These are phyloP conservation scores for Avahi laniger DNA, from an alignment of 2,797 vertebrate species.

Conservation along the genomic window DNA sequence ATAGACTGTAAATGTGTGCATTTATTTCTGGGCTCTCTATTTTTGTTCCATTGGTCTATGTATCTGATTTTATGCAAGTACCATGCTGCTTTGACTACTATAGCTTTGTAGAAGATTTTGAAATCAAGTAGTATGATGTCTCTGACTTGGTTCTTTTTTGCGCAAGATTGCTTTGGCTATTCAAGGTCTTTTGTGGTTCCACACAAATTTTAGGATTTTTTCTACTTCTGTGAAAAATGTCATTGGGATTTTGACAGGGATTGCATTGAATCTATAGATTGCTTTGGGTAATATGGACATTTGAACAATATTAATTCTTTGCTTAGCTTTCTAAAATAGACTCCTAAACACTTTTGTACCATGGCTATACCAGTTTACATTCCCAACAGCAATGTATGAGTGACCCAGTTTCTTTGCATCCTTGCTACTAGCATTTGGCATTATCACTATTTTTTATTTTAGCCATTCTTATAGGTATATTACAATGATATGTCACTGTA, in stretches of 20 bases:
- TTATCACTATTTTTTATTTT: not conserved
- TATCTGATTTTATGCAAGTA: not conserved
- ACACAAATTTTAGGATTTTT: not conserved
- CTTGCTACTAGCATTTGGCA: not conserved
- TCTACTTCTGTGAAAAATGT: not conserved
- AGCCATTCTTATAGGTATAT: not conserved
- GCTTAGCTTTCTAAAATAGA: not conserved
- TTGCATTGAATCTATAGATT: not conserved
- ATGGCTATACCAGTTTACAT: not conserved
- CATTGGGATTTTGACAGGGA: not conserved
- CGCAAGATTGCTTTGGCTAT: not conserved
- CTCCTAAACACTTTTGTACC: not conserved
- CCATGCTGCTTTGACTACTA: not conserved
- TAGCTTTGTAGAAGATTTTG: not conserved
- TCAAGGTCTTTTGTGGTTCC: not conserved
- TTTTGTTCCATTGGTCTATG: not conserved
- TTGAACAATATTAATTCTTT: not conserved
- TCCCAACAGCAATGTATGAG: not conserved
- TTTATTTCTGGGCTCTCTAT: not conserved
- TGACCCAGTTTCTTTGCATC: not conserved
- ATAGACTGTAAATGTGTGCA: not conserved
- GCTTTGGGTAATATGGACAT: not conserved
- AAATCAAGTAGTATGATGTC: not conserved
- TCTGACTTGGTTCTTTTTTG: not conserved
- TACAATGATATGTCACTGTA: not conserved